Percentiles rank a stretch among this genome's conserved stretches.
These are phyloP conservation scores for Chloroceryle aenea DNA, from an alignment of 2,113 vertebrate genomes.

Conservation along the genomic window DNA sequence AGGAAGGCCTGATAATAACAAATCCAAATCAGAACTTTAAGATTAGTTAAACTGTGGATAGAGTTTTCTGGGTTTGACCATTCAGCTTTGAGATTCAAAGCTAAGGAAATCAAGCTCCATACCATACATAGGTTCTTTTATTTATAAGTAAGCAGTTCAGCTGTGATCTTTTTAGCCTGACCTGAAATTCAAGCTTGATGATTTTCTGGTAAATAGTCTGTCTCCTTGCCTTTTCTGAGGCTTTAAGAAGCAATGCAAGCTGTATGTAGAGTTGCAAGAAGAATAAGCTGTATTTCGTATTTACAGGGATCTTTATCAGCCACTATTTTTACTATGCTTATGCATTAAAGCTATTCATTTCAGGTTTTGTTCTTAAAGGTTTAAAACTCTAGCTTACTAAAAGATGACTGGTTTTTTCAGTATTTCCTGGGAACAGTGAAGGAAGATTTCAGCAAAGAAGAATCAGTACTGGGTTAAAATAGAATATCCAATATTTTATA, in stretches of 20 bases:
- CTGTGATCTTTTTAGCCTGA: not conserved
- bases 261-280: not conserved
- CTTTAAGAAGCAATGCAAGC: not conserved
- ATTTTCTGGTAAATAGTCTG: not conserved
- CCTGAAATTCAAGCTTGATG: conserved; percentile 3
- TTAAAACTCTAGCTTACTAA: not conserved
- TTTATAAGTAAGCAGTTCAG: not conserved
- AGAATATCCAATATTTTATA: not conserved
- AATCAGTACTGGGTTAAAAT: not conserved
- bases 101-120: not conserved
- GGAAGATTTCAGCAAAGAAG: not conserved
- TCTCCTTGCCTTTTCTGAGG: not conserved
- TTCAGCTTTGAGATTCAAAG: not conserved
- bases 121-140: not conserved
- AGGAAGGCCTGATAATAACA: not conserved
- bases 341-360: not conserved
- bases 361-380: not conserved
- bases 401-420: not conserved
- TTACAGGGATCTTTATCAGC: not conserved
- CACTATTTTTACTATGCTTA: not conserved
- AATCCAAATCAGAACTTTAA: not conserved
- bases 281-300: not conserved
- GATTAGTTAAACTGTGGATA: not conserved
- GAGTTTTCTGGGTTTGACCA: not conserved
- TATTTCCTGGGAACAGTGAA: not conserved